Conservation (phyloP, 2,113 vertebrate genomes). For the Ammodytes marinus region DNA sequence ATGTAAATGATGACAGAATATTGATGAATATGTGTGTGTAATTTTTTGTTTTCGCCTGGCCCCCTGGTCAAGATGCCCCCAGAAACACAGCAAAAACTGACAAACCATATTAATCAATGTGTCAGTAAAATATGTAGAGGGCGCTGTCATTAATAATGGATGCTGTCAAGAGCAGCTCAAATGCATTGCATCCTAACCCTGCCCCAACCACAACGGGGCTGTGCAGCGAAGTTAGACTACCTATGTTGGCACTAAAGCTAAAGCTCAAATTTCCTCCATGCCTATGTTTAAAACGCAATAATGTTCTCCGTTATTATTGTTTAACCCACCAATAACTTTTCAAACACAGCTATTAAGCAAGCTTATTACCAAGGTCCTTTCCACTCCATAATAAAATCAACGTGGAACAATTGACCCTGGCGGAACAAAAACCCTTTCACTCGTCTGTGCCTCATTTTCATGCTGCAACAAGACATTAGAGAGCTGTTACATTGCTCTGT, state of each 20-base stretch:
- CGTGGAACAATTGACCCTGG: slow-evolving; percentile 71
- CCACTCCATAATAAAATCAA: slow-evolving; percentile 59
- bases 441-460: slow-evolving; percentile 47
- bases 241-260: slow-evolving; percentile 32
- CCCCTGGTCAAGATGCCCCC: slow-evolving; percentile 46
- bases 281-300: slow-evolving; percentile 34
- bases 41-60: slow-evolving; percentile 38
- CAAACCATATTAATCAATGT: slow-evolving; percentile 58
- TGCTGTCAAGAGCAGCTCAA: slow-evolving; percentile 41
- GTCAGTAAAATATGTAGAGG: slow-evolving; percentile 44
- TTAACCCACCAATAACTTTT: slow-evolving; percentile 43
- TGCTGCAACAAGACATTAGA: slow-evolving; percentile 61
- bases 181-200: slow-evolving; percentile 12
- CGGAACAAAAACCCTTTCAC: slow-evolving; percentile 55
- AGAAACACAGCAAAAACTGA: slow-evolving; percentile 48
- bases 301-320: slow-evolving; percentile 19
- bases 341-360: slow-evolving; percentile 56
- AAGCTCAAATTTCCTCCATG: slow-evolving; percentile 21
- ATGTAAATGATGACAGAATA: slow-evolving; percentile 67
- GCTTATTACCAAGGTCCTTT: slow-evolving; percentile 55
- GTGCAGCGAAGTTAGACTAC: slow-evolving; percentile 11
- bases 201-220: background rate
- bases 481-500: slow-evolving; percentile 44
- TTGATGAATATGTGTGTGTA: slow-evolving; percentile 52
- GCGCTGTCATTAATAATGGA: slow-evolving; percentile 56